These are phyloP conservation scores for Agriopis marginaria DNA, from an alignment of 2,888 invertebrate species.

Conservation along the genomic window DNA sequence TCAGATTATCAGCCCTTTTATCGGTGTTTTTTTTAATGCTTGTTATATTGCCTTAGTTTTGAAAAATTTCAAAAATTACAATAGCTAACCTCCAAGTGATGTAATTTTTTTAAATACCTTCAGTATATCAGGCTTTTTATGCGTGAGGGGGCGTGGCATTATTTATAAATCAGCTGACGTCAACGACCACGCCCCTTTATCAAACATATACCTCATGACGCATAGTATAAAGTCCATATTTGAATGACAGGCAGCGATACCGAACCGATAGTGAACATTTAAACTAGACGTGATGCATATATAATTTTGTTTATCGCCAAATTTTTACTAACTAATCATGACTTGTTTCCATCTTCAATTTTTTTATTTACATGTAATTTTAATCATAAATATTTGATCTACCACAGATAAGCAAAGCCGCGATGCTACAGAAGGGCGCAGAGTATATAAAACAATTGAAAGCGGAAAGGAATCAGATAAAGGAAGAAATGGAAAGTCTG, in stretches of 20 bases:
- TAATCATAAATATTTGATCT: slow-evolving; percentile 7
- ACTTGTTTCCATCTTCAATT: background rate
- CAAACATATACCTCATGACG: background rate
- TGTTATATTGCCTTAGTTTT: too few relatives aligned
- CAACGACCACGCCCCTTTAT: slow-evolving; percentile 14
- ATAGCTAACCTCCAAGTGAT: background rate
- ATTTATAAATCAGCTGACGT: background rate
- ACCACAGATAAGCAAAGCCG: slow-evolving; percentile 95
- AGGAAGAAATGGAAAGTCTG: slow-evolving; percentile 95
- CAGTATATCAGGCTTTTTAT: slow-evolving; percentile 6
- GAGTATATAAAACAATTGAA: slow-evolving; percentile 97
- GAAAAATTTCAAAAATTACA: too few relatives aligned
- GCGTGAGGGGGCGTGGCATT: slow-evolving; percentile 19
- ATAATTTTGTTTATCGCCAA: background rate
- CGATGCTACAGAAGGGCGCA: slow-evolving; percentile 98
- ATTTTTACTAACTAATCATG: slow-evolving; percentile 1
- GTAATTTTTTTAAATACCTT: background rate
- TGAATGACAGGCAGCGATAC: background rate
- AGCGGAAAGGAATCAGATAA: slow-evolving; percentile 93
- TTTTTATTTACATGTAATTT: slow-evolving; percentile 3
- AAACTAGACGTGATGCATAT: slow-evolving; percentile 9
- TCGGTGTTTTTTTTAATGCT: too few relatives aligned
- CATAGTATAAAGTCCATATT: slow-evolving; percentile 12
- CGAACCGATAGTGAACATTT: slow-evolving; percentile 3
- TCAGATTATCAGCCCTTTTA: too few relatives aligned